Base-by-base conservation (phyloP, 2,888 invertebrate species). In the Galerucella nymphaeae region DNA sequence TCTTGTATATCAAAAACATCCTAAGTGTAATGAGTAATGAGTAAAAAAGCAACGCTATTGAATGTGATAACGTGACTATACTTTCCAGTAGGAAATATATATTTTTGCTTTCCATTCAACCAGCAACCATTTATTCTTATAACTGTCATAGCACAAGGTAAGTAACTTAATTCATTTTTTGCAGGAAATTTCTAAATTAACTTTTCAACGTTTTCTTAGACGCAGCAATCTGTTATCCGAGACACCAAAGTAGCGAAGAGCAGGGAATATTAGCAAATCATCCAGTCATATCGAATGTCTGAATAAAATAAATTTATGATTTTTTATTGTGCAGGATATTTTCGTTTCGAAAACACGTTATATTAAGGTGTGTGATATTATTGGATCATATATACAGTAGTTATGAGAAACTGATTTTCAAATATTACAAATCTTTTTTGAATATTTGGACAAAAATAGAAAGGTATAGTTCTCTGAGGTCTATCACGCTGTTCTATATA, bases 141-240 rank as follows among this genome's bases (percentile, higher is more conserved):
- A 14, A 58, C 23, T 30, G 30, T 58, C 61, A 42, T 16, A 42
- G 16, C 16, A 53, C 53, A 18, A 53, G 16, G 16, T 62, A 11
- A 4, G 41, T 62, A 62, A 62, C 61, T 16, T 41, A 10, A 62
- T 62, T 62, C 30, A 62, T 62, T 62, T 62, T 62, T 62, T 16
- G 11, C 10, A 8, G 18, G 18, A 62, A 62, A 59, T 42, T 62
- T 62, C 18, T 9, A 62, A 62, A 62, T 62, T 62, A 62, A 61
- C 61, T 61, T 61, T 16, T 16, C 61, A 10, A 41, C 41, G 10
- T 42, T 11, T 16, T 59, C 38, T 14, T 38, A 38, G 38, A 23
- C 30, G 38, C 30, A 14, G 59, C 59, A 59, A 59, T 59, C 59
- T 59, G 30, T 59, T 59, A 59, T 62, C 41, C 18, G 11, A 62